phyloP scores from a whole-genome alignment of 1,140 invertebrate genomes.

The Rhyacophila brunnea region DNA sequence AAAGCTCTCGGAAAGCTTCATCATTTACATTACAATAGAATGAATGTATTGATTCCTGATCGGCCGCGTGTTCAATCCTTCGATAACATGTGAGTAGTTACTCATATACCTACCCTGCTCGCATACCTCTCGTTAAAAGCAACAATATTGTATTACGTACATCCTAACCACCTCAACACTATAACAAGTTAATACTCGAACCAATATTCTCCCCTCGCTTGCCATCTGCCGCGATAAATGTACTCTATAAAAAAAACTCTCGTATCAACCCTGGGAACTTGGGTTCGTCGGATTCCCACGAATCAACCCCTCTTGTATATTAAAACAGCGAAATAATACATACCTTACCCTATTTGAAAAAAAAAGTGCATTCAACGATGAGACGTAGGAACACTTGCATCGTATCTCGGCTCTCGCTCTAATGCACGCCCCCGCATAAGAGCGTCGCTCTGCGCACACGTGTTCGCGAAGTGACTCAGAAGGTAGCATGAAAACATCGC shows the following conservation, averaged over 20 bases:
- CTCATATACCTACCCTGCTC: background rate
- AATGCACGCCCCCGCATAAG: background rate
- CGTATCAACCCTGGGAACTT: slow-evolving; percentile 35
- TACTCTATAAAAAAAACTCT: slow-evolving; percentile 26
- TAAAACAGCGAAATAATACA: slow-evolving; percentile 37
- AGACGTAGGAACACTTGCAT: slow-evolving; percentile 27
- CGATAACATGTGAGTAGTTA: background rate
- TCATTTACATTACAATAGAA: background rate
- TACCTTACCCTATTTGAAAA: slow-evolving; percentile 31
- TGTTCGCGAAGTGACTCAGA: slow-evolving; percentile 31
- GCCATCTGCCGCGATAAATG: slow-evolving; percentile 31
- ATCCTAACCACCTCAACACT: slow-evolving; percentile 12
- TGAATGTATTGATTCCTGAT: too few relatives aligned
- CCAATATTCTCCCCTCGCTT: slow-evolving; percentile 16
- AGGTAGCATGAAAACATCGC: slow-evolving; percentile 5
- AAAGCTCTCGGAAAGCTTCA: too few relatives aligned
- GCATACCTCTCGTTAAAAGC: slow-evolving; percentile 12
- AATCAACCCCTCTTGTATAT: slow-evolving; percentile 35
- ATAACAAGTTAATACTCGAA: slow-evolving; percentile 25
- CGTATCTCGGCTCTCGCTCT: slow-evolving; percentile 11
- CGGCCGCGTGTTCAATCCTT: too few relatives aligned
- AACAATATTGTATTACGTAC: slow-evolving; percentile 18
- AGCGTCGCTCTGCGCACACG: slow-evolving; percentile 29
- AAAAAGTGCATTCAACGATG: slow-evolving; percentile 30
- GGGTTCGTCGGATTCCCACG: slow-evolving; percentile 33